These are phyloP conservation scores for Gymnogyps californianus DNA, from an alignment of 2,113 vertebrate genomes.

Conservation along the genomic window DNA sequence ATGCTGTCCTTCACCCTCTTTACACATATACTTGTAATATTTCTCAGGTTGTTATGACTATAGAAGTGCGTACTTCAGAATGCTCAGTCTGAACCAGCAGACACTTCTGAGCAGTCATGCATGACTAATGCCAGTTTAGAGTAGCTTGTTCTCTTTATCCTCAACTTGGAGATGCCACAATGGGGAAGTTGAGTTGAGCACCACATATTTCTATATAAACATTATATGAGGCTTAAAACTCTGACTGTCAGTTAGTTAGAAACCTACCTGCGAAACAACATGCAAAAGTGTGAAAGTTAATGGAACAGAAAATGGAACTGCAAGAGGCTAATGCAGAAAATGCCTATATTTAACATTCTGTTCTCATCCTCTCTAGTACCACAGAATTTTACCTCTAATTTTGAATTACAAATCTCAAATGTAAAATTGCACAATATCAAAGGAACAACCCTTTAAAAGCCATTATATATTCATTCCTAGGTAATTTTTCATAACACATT, in stretches of 20 bases:
- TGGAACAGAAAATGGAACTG: slow-evolving; percentile 25
- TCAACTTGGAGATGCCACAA: neutral
- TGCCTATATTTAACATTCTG: neutral
- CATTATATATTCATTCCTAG: neutral
- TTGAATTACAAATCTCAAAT: neutral
- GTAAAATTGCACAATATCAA: neutral
- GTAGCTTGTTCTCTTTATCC: neutral
- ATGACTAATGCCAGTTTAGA: neutral
- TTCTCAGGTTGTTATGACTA: neutral
- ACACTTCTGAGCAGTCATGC: neutral
- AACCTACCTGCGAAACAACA: neutral
- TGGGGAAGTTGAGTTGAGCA: neutral
- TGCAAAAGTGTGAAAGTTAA: neutral
- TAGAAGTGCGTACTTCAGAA: neutral
- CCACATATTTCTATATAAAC: neutral
- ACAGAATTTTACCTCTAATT: neutral
- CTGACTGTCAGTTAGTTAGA: neutral
- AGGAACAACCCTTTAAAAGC: neutral
- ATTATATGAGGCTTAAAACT: neutral
- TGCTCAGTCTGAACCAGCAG: neutral
- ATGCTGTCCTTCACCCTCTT: neutral
- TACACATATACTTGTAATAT: neutral
- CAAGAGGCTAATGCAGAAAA: neutral
- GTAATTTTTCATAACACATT: neutral
- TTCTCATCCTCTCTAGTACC: neutral